Percentiles rank a stretch among this genome's conserved stretches.
Evolutionary conservation across 2,888 invertebrate species (phyloP).

Genomic region (Dynastes grantii): DNA sequence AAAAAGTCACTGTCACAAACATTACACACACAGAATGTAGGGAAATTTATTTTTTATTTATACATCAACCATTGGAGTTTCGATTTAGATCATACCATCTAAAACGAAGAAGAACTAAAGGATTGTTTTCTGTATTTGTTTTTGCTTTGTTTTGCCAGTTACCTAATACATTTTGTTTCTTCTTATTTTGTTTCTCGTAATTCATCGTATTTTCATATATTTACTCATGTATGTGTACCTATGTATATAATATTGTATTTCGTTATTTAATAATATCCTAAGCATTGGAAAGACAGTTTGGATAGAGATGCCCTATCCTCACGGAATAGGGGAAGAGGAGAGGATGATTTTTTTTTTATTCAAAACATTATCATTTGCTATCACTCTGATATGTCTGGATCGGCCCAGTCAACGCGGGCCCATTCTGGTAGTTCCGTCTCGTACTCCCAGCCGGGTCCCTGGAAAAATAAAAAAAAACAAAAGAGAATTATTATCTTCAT

Average conservation of each 20-base stretch:
- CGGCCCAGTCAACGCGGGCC: conserved; percentile 90
- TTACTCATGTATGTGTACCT: background rate
- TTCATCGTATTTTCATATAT: conserved; percentile 11
- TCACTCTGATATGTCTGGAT: conserved; percentile 74
- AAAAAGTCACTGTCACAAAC: too few species aligned
- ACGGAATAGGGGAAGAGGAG: conserved; percentile 55
- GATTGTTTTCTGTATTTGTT: conserved; percentile 59
- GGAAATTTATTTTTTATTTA: too few species aligned
- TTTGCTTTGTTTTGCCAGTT: conserved; percentile 12
- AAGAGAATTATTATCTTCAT: conserved; percentile 46
- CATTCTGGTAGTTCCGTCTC: conserved; percentile 93
- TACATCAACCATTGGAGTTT: too few species aligned
- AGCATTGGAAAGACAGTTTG: conserved; percentile 67
- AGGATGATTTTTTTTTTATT: conserved; percentile 20
- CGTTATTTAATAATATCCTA: conserved; percentile 46
- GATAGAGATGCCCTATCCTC: conserved; percentile 65
- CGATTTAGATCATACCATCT: too few species aligned
- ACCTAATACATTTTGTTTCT: too few species aligned
- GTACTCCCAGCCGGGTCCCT: conserved; percentile 97
- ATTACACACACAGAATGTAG: too few species aligned
- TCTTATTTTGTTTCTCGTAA: too few species aligned
- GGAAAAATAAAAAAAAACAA: conserved; percentile 54
- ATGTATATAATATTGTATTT: conserved; percentile 21
- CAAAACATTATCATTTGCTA: conserved; percentile 55
- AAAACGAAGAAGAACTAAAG: conserved; percentile 51